These are phyloP conservation scores for Notechis scutatus DNA, from an alignment of 2,113 vertebrate genomes.

Conservation along the genomic window DNA sequence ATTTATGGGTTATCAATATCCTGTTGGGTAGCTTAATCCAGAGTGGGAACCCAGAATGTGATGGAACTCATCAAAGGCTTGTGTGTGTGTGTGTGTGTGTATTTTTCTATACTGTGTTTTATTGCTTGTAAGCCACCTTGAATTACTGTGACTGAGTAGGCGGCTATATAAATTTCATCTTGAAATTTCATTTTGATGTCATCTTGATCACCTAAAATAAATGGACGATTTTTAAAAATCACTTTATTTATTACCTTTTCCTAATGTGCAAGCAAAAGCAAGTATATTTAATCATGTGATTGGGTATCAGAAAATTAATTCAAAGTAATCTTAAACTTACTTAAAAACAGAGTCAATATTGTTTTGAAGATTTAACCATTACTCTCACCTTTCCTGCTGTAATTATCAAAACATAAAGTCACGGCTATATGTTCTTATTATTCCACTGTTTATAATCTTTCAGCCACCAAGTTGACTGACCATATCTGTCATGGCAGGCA, in stretches of 20 bases:
- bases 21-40: neutral
- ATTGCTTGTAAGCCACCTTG: neutral
- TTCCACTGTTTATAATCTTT: neutral
- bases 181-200: too few relatives aligned
- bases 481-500: neutral
- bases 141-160: neutral
- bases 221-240: neutral
- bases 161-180: neutral
- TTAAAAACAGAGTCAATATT: neutral
- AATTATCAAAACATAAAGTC: neutral
- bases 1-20: neutral
- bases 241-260: neutral
- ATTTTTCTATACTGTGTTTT: neutral
- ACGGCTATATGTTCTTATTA: neutral
- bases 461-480: neutral
- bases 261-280: neutral
- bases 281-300: neutral
- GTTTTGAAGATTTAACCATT: neutral
- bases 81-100: too few relatives aligned
- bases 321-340: neutral
- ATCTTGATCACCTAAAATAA: neutral
- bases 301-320: neutral
- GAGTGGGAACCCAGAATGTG: neutral
- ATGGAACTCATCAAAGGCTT: neutral
- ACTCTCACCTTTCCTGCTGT: neutral